Evolutionary conservation across 2,888 invertebrate species (phyloP), one percentile per base, ranked within the genome.

Genomic region (Oscheius sp.): DNA sequence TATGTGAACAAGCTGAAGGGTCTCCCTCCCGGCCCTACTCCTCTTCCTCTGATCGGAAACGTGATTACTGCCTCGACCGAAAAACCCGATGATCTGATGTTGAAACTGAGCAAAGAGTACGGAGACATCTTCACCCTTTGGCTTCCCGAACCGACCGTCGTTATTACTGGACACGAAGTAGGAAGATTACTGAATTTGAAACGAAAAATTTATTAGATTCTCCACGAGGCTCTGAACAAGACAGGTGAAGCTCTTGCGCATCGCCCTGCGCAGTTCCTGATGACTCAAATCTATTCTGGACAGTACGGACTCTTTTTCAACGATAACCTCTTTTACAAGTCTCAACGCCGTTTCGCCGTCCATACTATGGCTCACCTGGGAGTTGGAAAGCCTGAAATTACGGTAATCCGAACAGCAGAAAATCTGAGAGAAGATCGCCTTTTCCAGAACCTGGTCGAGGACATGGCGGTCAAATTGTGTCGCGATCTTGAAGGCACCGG

Each of bases 71-170:
- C 68, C 35, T 53, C 68, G 9, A 55, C 68, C 33, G 68, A 68
- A 42, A 68, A 68, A 68, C 68, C 68, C 13, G 68, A 68, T n/a
- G 68, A 68, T 55, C 42, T 57, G 29, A 58, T 70, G 70, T 35
- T 70, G 4, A 59, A 57, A 42, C 33, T 70, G 48, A 76, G 76
- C 35, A 63, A 65, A 51, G 73, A 68, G 32, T 81, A 81, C 66
- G 81, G 81, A 10, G 78, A 77, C 48, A 76, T 81, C 10, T 81
- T 81, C 72, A 81, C 81, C 1, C 73, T 81, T 9, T 81, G 81
- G 81, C 72, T 81, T 1, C 81, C 81, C 21, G 76, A 78, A 70
- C 81, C 81, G 11, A 79, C 79, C 10, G 71, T 81, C 37, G 75
- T 81, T 37, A 78, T 81, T 11, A 72, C 75, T 35, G 79, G 79